Evolutionary conservation across 2,888 invertebrate species (phyloP).

Genomic region (Bursaphelenchus okinawaensis): DNA sequence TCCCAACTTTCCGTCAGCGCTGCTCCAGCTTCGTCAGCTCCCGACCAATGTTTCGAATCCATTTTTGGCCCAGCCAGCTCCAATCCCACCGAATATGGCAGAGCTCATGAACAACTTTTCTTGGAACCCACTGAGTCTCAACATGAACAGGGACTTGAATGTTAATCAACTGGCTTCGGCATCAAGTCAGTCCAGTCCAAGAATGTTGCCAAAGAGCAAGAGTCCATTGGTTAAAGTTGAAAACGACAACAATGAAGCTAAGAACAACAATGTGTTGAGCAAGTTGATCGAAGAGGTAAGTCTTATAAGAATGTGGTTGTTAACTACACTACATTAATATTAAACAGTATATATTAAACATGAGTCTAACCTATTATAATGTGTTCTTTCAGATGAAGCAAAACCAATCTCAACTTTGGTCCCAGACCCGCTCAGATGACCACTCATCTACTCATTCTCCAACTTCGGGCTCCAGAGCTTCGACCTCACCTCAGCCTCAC

Average conservation of each 20-base stretch:
- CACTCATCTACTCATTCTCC: constrained; percentile 27
- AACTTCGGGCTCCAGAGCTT: constrained; percentile 16
- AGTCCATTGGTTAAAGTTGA: not conserved
- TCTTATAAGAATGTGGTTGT: not conserved
- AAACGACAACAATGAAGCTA: not conserved
- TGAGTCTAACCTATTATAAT: not conserved
- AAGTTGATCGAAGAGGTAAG: not conserved
- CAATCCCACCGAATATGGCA: not conserved
- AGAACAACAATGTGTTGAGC: not conserved
- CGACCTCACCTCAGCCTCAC: constrained; percentile 3
- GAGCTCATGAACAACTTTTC: not conserved
- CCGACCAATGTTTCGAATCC: not conserved
- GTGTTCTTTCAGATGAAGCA: constrained; percentile 9
- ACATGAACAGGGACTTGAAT: not conserved
- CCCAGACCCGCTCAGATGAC: constrained; percentile 14
- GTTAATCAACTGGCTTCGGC: not conserved
- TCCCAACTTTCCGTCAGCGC: not conserved
- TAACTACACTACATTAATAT: no score
- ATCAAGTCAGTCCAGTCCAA: not conserved
- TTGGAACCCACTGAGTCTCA: not conserved
- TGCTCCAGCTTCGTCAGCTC: not conserved
- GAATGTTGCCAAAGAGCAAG: not conserved
- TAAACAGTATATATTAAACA: no score
- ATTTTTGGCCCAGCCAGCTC: not conserved
- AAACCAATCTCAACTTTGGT: constrained; percentile 19